Percentiles rank a stretch among this genome's conserved stretches.
Evolutionary conservation across 2,888 invertebrate species (phyloP).

Genomic region (Auanema sp.): DNA sequence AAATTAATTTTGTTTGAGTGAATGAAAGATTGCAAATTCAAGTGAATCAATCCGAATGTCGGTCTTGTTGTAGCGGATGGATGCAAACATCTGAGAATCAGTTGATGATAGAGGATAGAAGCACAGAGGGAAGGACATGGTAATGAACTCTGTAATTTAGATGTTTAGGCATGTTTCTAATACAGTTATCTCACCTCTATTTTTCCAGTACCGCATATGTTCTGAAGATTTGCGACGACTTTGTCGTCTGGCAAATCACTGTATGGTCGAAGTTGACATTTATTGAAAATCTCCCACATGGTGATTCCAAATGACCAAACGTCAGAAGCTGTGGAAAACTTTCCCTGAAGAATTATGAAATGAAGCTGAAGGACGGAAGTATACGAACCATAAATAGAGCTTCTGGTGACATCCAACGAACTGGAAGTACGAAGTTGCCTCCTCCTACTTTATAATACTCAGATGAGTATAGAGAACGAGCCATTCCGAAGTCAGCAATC

Average conservation of each 20-base stretch:
- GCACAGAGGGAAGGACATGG: conserved; percentile 39
- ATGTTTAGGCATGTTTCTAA: background rate
- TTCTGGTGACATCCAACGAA: conserved; percentile 69
- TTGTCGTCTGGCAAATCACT: conserved; percentile 77
- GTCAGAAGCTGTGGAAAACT: conserved; percentile 83
- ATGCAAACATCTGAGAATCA: conserved; percentile 46
- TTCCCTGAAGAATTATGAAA: conserved; percentile 72
- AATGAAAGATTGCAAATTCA: conserved; percentile 46
- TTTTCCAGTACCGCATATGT: conserved; percentile 30
- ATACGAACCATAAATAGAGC: conserved; percentile 39
- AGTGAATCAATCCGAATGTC: conserved; percentile 49
- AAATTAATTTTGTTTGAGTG: conserved; percentile 17
- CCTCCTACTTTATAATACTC: conserved; percentile 83
- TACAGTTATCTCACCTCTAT: conserved; percentile 32
- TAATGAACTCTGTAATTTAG: conserved; percentile 33
- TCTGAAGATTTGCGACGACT: conserved; percentile 77
- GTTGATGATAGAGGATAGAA: conserved; percentile 36
- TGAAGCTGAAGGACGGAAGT: background rate
- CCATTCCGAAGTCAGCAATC: conserved; percentile 77
- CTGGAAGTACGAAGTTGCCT: conserved; percentile 75
- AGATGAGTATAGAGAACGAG: conserved; percentile 77
- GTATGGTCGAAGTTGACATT: conserved; percentile 79
- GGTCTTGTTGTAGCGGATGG: conserved; percentile 37
- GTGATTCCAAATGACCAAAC: conserved; percentile 89
- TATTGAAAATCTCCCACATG: conserved; percentile 81